phyloP scores from a whole-genome alignment of 2,113 vertebrate genomes.

The Oreochromis aureus region DNA sequence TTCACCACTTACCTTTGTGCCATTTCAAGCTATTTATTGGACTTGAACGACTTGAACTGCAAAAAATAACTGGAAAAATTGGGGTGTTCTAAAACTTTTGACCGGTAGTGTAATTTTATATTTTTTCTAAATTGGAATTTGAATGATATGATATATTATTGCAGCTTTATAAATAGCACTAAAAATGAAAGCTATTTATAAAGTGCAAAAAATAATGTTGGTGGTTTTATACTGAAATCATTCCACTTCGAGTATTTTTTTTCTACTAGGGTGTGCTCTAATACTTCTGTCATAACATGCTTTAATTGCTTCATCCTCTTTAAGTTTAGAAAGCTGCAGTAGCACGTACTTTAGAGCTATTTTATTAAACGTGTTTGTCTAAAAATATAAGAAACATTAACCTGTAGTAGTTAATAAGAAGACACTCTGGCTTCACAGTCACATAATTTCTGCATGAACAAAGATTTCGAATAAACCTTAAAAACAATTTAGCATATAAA shows the following conservation, averaged over 20 bases:
- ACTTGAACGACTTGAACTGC: not conserved
- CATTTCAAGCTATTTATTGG: not conserved
- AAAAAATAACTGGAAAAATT: not conserved
- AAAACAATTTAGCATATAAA: not conserved
- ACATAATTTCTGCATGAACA: not conserved
- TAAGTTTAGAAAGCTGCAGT: not conserved
- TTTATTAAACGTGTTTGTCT: not conserved
- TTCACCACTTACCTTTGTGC: not conserved
- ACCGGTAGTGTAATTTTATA: not conserved
- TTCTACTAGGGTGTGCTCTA: not conserved
- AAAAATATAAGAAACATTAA: not conserved
- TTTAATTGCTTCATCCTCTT: not conserved
- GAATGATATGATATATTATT: not conserved
- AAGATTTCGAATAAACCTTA: not conserved
- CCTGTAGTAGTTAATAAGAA: not conserved
- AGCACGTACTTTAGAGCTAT: not conserved
- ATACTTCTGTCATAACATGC: not conserved
- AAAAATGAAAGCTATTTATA: not conserved
- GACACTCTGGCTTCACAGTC: not conserved
- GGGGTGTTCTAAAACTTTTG: not conserved
- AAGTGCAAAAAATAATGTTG: not conserved
- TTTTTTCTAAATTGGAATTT: not conserved
- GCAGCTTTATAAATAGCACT: not conserved
- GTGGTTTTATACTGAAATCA: not conserved
- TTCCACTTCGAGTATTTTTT: not conserved